Evolutionary conservation across 2,113 vertebrate genomes (phyloP).

Genomic region (Alectura lathami): DNA sequence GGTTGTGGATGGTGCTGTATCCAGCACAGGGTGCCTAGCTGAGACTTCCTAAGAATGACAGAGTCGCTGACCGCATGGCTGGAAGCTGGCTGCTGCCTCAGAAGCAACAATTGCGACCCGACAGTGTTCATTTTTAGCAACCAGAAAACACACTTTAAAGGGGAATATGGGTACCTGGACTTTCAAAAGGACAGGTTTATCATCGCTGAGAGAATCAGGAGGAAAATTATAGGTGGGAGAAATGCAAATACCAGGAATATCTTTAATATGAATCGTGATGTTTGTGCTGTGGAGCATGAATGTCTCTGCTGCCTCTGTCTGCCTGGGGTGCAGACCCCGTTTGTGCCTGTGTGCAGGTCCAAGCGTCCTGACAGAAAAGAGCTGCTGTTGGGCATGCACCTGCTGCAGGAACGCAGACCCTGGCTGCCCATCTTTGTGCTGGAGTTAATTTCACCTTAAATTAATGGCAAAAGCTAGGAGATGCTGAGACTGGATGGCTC

Average conservation of each 20-base stretch:
- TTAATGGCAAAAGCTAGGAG: neutral
- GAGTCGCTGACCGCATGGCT: neutral
- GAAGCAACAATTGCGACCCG: accelerated
- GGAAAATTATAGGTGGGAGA: neutral
- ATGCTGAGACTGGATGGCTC: neutral
- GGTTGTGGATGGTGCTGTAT: neutral
- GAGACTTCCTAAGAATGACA: neutral
- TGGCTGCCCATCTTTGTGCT: neutral
- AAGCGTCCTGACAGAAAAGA: neutral
- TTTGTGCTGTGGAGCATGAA: too few species aligned
- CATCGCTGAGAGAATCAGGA: neutral
- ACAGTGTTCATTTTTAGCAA: neutral
- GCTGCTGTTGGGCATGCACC: accelerated
- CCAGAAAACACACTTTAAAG: neutral
- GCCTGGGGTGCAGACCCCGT: too few species aligned
- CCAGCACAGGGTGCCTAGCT: accelerated
- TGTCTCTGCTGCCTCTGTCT: too few species aligned
- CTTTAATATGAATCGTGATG: neutral
- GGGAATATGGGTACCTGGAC: too few species aligned
- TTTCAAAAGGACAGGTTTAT: neutral
- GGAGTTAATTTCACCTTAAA: neutral
- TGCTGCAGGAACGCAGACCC: neutral
- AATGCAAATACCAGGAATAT: neutral
- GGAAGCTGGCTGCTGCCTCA: neutral
- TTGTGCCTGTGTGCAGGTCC: too few species aligned